Conservation (phyloP, 2,797 vertebrate genomes). For the Gobio occitaniae region DNA sequence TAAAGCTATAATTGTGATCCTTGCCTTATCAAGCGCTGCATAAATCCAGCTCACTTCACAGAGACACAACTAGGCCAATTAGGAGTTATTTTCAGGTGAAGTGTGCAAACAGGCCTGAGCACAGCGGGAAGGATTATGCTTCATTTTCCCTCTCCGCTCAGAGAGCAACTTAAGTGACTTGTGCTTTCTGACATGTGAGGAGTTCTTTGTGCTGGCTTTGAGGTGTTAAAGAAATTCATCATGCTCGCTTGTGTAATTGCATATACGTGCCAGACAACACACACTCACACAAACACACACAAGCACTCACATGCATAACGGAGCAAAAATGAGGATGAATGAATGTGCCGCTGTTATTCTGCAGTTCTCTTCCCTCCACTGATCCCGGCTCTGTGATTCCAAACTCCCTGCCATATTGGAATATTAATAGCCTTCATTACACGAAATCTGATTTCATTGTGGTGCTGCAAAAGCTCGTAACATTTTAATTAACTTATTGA, state of each 20-base stretch:
- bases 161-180: conserved; percentile 18
- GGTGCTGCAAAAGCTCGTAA: conserved; percentile 73
- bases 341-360: conserved; percentile 54
- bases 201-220: background rate
- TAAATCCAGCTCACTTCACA: conserved; percentile 46
- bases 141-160: conserved; percentile 45
- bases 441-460: conserved; percentile 78
- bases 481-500: conserved; percentile 80
- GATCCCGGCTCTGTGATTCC: conserved; percentile 69
- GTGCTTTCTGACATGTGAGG: conserved; percentile 21
- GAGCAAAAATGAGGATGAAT: conserved; percentile 34
- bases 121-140: conserved; percentile 53
- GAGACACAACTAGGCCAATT: conserved; percentile 62
- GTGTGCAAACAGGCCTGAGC: conserved; percentile 55
- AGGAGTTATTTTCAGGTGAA: conserved; percentile 58
- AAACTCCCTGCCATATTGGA: conserved; percentile 73
- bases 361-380: conserved; percentile 66
- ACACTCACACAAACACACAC: background rate
- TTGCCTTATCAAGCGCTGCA: conserved; percentile 11
- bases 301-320: background rate
- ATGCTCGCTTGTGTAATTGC: conserved; percentile 31
- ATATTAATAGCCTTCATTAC: conserved; percentile 83
- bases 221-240: conserved; percentile 32
- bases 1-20: background rate
- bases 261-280: conserved; percentile 19